Conservation (phyloP, 2,113 vertebrate species). For the Tyrannus savana region DNA sequence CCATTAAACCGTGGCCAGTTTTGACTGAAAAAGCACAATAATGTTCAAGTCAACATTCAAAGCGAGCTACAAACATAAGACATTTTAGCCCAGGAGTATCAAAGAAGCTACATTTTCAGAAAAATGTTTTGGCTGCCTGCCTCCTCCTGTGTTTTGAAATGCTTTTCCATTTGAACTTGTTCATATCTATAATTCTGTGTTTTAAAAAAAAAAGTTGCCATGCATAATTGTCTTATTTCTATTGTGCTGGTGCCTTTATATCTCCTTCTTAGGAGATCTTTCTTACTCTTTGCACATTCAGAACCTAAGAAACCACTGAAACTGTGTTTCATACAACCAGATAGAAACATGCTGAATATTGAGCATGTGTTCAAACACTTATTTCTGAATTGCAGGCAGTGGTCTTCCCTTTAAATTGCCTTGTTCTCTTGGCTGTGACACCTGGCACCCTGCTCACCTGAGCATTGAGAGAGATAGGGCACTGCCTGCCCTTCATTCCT, state of each 20-base stretch:
- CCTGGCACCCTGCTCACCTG: not conserved
- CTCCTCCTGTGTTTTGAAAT: not conserved
- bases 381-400: not conserved
- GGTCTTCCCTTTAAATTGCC: not conserved
- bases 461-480: rapidly evolving
- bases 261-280: not conserved
- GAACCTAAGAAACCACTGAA: not conserved
- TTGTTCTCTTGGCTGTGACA: not conserved
- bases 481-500: not conserved
- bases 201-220: not conserved
- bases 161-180: not conserved
- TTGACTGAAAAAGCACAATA: not conserved
- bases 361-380: not conserved
- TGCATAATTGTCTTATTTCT: not conserved
- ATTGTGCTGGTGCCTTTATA: not conserved
- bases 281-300: not conserved
- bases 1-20: not conserved
- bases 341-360: not conserved
- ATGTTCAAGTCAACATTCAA: not conserved
- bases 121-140: not conserved
- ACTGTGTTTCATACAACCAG: not conserved
- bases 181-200: not conserved
- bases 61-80: not conserved
- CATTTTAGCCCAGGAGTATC: not conserved
- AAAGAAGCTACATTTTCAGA: not conserved